Percentiles rank a stretch among this genome's conserved stretches.
These are phyloP conservation scores for Sebastes hopkinsi DNA, from an alignment of 2,797 vertebrate species.

Conservation along the genomic window DNA sequence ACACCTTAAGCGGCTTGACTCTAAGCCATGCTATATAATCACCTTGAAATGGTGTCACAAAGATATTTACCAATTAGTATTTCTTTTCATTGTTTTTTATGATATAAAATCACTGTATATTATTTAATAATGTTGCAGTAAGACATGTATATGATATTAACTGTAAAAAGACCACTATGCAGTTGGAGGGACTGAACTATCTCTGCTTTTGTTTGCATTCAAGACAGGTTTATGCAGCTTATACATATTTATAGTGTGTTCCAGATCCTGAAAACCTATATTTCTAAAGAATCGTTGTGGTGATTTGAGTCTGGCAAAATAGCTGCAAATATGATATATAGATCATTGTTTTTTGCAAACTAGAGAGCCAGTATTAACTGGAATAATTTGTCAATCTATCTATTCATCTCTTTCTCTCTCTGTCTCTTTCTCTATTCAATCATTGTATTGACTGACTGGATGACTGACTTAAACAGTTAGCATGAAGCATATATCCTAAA, in stretches of 20 bases:
- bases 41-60: background rate
- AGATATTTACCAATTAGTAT: background rate
- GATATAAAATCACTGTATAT: background rate
- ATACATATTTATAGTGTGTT: background rate
- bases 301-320: background rate
- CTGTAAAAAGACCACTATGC: background rate
- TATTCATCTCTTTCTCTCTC: background rate
- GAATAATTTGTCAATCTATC: background rate
- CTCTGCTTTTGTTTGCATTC: background rate
- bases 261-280: background rate
- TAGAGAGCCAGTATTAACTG: background rate
- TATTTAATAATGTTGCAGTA: background rate
- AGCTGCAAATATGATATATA: background rate
- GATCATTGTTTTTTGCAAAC: background rate
- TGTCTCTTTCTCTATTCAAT: background rate
- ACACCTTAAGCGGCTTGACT: background rate
- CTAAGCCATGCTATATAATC: background rate
- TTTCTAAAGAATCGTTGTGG: background rate
- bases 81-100: background rate
- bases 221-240: background rate
- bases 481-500: background rate
- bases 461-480: background rate
- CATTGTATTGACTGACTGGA: background rate
- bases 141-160: background rate
- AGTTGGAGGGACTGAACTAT: background rate